Conservation (phyloP, 2,888 invertebrate species). For the Patella ulyssiponensis region DNA sequence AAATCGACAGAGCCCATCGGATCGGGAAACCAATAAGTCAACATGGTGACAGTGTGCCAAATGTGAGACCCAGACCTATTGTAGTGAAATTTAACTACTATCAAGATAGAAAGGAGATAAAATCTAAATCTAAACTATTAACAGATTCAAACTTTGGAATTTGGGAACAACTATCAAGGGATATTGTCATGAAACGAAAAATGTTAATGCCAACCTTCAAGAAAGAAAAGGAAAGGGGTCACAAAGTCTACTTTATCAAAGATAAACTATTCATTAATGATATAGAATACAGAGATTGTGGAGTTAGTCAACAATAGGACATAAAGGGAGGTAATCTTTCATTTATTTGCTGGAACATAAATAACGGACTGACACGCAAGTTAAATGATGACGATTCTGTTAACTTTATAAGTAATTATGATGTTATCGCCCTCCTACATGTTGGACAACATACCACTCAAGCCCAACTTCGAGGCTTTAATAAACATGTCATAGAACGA, state of each 20-base stretch:
- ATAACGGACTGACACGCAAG: neutral
- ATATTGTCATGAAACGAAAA: neutral
- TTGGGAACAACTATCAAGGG: neutral
- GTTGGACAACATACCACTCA: neutral
- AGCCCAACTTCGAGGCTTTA: neutral
- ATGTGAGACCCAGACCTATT: neutral
- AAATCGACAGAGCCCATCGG: conserved; percentile 1
- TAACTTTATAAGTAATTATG: neutral
- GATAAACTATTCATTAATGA: conserved; percentile 6
- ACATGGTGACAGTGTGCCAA: too few relatives aligned
- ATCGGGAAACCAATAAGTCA: neutral
- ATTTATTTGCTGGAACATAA: conserved; percentile 7
- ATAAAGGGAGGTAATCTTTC: too few relatives aligned
- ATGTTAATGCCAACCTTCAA: neutral
- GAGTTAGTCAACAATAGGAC: too few relatives aligned
- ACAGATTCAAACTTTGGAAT: conserved; percentile 3
- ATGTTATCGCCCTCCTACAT: conserved; percentile 4
- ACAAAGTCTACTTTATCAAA: conserved; percentile 7
- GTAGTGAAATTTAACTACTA: conserved; percentile 8
- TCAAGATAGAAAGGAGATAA: too few relatives aligned
- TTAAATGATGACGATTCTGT: conserved; percentile 3
- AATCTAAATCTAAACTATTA: conserved; percentile 6
- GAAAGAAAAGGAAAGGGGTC: neutral
- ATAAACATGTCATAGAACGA: neutral
- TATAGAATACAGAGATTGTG: too few relatives aligned